phyloP scores from a whole-genome alignment of 2,888 invertebrate species.

The Heliconius charithonia region DNA sequence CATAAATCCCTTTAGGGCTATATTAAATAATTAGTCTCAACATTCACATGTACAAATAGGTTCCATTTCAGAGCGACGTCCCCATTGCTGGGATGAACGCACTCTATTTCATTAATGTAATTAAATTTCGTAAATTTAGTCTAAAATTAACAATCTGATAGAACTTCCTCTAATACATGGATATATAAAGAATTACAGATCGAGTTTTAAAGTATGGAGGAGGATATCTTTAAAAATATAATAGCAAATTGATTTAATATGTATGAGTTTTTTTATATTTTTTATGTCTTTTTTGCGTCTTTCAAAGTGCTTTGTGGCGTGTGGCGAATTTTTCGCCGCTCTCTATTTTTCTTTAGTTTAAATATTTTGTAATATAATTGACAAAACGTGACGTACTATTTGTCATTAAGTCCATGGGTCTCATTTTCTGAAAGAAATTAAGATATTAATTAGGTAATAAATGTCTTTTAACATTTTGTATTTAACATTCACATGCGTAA shows the following conservation, averaged over 20 bases:
- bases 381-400: background rate
- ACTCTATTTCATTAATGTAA: slow-evolving; percentile 73
- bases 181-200: slow-evolving; percentile 68
- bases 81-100: slow-evolving; percentile 62
- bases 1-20: slow-evolving; percentile 37
- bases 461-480: background rate
- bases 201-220: slow-evolving; percentile 49
- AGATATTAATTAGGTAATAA: background rate
- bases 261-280: background rate
- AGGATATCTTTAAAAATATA: slow-evolving; percentile 27
- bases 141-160: slow-evolving; percentile 72
- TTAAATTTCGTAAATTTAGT: slow-evolving; percentile 73
- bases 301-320: too few species aligned
- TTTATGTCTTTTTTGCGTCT: background rate
- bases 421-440: background rate
- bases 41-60: slow-evolving; percentile 54
- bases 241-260: background rate
- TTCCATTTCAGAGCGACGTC: slow-evolving; percentile 52
- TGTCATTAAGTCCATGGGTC: background rate
- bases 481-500: too few species aligned
- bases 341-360: background rate
- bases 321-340: too few species aligned
- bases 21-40: slow-evolving; percentile 38
- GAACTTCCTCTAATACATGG: slow-evolving; percentile 66
- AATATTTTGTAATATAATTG: background rate